Evolutionary conservation across 2,797 vertebrate genomes (phyloP).

Genomic region (Anas georgica): DNA sequence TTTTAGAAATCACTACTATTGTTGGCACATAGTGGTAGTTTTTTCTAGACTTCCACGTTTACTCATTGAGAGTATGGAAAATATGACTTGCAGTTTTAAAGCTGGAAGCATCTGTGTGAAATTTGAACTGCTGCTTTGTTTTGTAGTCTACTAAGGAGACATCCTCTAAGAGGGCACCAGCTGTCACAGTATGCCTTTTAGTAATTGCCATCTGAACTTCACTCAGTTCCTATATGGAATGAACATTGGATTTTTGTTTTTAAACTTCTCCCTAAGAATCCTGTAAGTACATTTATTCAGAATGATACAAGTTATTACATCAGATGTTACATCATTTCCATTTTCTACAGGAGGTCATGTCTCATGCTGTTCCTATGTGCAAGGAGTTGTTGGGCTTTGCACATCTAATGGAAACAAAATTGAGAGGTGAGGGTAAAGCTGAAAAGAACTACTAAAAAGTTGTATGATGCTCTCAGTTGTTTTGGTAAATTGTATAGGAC

Average conservation of each 20-base stretch:
- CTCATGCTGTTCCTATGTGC: not conserved
- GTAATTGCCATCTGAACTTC: not conserved
- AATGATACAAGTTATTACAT: not conserved
- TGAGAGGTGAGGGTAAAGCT: not conserved
- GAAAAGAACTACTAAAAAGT: not conserved
- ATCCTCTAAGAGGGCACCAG: not conserved
- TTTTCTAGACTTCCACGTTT: not conserved
- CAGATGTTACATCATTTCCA: not conserved
- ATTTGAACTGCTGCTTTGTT: not conserved
- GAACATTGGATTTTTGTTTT: rapidly evolving
- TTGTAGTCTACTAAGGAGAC: not conserved
- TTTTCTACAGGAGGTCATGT: not conserved
- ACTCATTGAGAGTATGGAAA: not conserved
- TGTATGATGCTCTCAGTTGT: rapidly evolving
- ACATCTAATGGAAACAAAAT: not conserved
- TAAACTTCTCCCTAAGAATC: not conserved
- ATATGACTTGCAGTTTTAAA: not conserved
- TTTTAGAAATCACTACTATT: not conserved
- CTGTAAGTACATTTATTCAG: not conserved
- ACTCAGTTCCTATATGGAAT: not conserved
- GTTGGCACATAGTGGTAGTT: not conserved
- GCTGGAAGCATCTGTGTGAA: not conserved
- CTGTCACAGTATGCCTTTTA: not conserved
- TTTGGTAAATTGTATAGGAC: not conserved
- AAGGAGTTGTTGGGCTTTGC: not conserved